Evolutionary conservation across 2,888 invertebrate genomes (phyloP).

Genomic region (Hyppa rectilinea): DNA sequence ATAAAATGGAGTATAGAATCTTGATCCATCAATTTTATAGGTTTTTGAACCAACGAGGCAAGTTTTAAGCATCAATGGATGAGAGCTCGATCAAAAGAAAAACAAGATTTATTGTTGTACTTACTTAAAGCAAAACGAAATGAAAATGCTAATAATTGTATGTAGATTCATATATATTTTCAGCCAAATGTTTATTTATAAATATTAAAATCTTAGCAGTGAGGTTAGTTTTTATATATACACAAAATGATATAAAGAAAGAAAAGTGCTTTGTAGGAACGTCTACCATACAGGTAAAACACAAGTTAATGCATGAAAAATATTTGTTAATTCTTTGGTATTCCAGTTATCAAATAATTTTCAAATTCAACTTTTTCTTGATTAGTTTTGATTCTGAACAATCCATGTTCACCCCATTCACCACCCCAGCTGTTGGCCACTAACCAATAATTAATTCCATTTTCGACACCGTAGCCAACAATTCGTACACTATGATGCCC

Average conservation of each 20-base stretch:
- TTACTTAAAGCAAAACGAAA: too few species aligned
- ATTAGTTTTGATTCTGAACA: conserved; percentile 28
- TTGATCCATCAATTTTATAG: too few species aligned
- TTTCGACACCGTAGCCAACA: conserved; percentile 56
- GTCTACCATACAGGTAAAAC: neutral
- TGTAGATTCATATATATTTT: too few species aligned
- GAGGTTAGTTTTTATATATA: too few species aligned
- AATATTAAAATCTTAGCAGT: too few species aligned
- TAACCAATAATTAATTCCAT: conserved; percentile 48
- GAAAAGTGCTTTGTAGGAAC: neutral
- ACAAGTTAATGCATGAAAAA: neutral
- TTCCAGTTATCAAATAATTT: neutral
- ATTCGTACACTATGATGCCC: conserved; percentile 38
- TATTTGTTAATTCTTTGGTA: conserved; percentile 21
- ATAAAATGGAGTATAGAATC: too few species aligned
- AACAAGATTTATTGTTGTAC: too few species aligned
- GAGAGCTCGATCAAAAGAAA: too few species aligned
- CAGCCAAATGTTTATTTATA: too few species aligned
- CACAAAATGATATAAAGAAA: neutral
- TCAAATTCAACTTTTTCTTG: conserved; percentile 12
- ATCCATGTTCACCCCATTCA: conserved; percentile 45
- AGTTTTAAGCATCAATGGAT: too few species aligned
- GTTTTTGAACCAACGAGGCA: too few species aligned
- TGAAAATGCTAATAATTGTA: too few species aligned
- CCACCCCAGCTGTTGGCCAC: conserved; percentile 49